These are phyloP conservation scores for Lordiphosa mommai DNA, from an alignment of 1,140 invertebrate genomes.

Conservation along the genomic window DNA sequence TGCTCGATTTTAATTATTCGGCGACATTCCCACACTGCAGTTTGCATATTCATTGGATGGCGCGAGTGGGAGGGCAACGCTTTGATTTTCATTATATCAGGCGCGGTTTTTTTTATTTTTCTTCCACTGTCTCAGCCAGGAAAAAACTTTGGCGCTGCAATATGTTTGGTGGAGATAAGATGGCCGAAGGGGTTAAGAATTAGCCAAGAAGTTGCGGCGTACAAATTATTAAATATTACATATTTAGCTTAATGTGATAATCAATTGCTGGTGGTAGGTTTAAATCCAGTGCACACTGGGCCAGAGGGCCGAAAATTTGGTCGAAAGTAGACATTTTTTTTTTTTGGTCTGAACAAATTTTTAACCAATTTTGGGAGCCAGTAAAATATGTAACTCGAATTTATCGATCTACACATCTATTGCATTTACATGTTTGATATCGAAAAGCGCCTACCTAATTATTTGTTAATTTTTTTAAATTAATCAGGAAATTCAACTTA, in stretches of 20 bases:
- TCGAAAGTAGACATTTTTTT: too few relatives aligned
- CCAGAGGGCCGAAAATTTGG: too few relatives aligned
- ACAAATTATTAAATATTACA: neutral
- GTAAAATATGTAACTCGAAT: too few relatives aligned
- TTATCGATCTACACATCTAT: too few relatives aligned
- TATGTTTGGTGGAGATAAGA: slow-evolving; percentile 52
- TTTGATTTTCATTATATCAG: slow-evolving; percentile 60
- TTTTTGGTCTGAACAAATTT: too few relatives aligned
- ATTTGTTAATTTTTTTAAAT: too few relatives aligned
- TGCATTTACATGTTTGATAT: too few relatives aligned
- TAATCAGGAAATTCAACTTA: too few relatives aligned
- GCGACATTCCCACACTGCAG: slow-evolving; percentile 31
- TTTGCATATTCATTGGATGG: slow-evolving; percentile 66
- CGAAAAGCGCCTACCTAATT: too few relatives aligned
- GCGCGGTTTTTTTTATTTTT: slow-evolving; percentile 28
- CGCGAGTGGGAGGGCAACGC: neutral
- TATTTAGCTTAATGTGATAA: neutral
- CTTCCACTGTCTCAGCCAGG: neutral
- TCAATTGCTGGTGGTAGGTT: neutral
- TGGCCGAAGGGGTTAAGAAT: slow-evolving; percentile 29
- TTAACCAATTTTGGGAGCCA: too few relatives aligned
- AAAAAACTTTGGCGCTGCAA: slow-evolving; percentile 41
- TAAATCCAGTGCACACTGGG: too few relatives aligned
- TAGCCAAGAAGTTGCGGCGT: slow-evolving; percentile 1
- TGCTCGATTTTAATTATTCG: slow-evolving; percentile 71